Evolutionary conservation across 2,113 vertebrate species (phyloP), one percentile per base, ranked within the genome.

Genomic region (Neopipo cinnamomea): DNA sequence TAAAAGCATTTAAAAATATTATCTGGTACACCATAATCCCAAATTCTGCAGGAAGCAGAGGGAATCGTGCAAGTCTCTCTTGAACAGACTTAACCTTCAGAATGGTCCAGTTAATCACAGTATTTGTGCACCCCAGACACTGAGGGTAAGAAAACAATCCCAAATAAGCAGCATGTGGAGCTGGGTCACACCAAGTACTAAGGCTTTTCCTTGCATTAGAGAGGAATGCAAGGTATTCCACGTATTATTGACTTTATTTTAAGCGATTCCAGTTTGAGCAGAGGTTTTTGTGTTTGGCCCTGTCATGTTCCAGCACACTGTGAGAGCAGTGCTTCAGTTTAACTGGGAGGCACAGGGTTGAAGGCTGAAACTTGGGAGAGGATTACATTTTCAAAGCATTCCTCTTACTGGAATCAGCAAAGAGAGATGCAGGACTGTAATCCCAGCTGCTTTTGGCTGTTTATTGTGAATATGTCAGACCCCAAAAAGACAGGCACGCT

Each of bases 231-330:
- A 88, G 22, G 46, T 83, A 93, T 90, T 85, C 71, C 35, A 55
- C n/a, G 35, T 74, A 47, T 49, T 91, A 89, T 53, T 94, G 91
- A 91, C 89, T 91, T 92, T 50, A 77, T 77, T 84, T 86, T 79
- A 95, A 82, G 85, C 0, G 0, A 85, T 58, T 89, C 53, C 49
- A 46, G 85, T 70, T 46, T 6, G 37, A 94, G 56, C 74, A 82
- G 65, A 65, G 76, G 59, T 88, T 89, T 79, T 53, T 33, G 28
- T 20, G 24, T 30, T 49, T 21, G 23, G 31, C 41, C 9, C 62
- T 7, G 4, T 15, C 9, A 0, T 22, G 23, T 78, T 74, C 73
- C 73, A 85, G 70, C 70, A 58, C 24, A 44, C 11, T 5, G 14
- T 12, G 52, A 89, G 62, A 14, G 63, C 37, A 88, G 2, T 6